These are phyloP conservation scores for Caenorhabditis brenneri DNA, from an alignment of 1,140 invertebrate genomes.

Conservation along the genomic window DNA sequence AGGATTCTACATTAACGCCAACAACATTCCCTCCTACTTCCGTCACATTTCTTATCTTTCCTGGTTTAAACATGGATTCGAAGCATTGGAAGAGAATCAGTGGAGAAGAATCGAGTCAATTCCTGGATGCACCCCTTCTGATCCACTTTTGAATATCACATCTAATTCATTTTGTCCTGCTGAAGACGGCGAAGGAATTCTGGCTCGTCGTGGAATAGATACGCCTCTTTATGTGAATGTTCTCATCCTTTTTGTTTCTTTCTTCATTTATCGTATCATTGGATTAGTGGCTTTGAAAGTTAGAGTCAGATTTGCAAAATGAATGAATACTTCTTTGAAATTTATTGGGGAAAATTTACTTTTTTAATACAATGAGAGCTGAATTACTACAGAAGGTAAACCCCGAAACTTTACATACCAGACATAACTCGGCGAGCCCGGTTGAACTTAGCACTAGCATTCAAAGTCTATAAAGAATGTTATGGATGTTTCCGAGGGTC, in stretches of 20 bases:
- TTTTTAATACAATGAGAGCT: no score
- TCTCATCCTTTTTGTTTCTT: constrained; percentile 32
- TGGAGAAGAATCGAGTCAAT: constrained; percentile 75
- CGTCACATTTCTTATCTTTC: constrained; percentile 88
- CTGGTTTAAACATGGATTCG: constrained; percentile 92
- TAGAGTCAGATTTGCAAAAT: constrained; percentile 14
- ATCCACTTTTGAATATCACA: background rate
- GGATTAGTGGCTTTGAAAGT: constrained; percentile 17
- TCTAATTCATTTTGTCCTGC: constrained; percentile 13
- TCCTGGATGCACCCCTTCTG: background rate
- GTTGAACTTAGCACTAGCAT: background rate
- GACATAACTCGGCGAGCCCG: background rate
- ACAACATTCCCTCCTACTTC: constrained; percentile 84
- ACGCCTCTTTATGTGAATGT: background rate
- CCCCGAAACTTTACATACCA: background rate
- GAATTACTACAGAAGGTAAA: no score
- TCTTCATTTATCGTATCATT: constrained; percentile 25
- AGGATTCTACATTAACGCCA: constrained; percentile 88
- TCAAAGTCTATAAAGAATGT: background rate
- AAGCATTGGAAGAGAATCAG: constrained; percentile 87
- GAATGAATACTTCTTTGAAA: no score
- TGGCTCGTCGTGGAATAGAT: constrained; percentile 36
- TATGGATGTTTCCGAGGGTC: background rate
- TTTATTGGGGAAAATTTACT: background rate
- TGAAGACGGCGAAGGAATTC: background rate